Evolutionary conservation across 2,797 vertebrate genomes (phyloP), one percentile per base, ranked within the genome.

Genomic region (Psittacula derbiana): DNA sequence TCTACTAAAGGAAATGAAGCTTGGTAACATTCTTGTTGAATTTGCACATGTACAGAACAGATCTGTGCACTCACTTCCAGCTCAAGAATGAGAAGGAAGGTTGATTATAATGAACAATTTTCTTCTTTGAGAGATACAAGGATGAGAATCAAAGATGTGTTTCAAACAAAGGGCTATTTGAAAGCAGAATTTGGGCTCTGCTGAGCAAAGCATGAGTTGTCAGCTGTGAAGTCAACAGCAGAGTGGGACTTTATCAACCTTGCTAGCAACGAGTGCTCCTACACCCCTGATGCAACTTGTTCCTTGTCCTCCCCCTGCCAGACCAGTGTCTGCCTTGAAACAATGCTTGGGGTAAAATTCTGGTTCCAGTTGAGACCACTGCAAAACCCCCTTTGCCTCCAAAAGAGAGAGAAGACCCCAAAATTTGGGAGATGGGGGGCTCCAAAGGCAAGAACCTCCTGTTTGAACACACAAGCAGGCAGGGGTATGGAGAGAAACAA

Each of bases 21-120:
- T 88, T 80, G 81, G 69, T 83, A 86, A 89, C 43, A 72, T 91
- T 92, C 86, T 75, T 93, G 71, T 71, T 94, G 91, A 43, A 81
- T 91, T 90, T 82, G 80, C 53, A 76, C 90, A 30, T 88, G 88
- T 13, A 72, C 70, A 86, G 88, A 75, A 60, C 60, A 84, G 86
- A 88, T 23, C 67, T 47, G 73, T 52, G 73, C 55, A 19, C 70
- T 75, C 70, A 14, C 27, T 71, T 62, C 9, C 70, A 57, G 75
- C 8, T 47, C 71, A 90, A 80, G 85, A 79, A 93, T 27, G 46
- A 2, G 14, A 86, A 86, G 49, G 57, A 80, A 55, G 1, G 60
- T 49, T 93, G 87, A 60, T 82, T 82, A 52, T 58, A 93, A 92
- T 13, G 52, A 92, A 33, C 30, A 55, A 31, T 44, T 93, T 89